These are phyloP conservation scores for Mylabris phalerata DNA, from an alignment of 1,140 invertebrate genomes.

Conservation along the genomic window DNA sequence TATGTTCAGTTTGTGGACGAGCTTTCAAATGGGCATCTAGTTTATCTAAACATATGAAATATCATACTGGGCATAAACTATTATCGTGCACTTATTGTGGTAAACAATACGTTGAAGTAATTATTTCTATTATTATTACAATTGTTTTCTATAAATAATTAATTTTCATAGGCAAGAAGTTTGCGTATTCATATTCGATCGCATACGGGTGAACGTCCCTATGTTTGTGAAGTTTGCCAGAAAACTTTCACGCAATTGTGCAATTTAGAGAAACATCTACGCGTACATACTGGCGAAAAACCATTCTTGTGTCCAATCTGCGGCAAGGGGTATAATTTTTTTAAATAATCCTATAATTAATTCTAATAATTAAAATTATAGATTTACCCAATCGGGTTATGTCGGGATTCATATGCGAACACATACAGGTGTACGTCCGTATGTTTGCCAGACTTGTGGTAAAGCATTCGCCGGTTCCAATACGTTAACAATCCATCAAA, in stretches of 20 bases:
- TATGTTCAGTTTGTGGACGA: conserved; percentile 43
- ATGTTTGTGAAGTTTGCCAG: conserved; percentile 68
- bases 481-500: conserved; percentile 47
- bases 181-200: conserved; percentile 40
- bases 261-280: conserved; percentile 47
- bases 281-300: conserved; percentile 45
- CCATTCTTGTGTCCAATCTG: conserved; percentile 53
- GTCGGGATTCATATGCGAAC: conserved; percentile 47
- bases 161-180: conserved; percentile 34
- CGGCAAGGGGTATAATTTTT: conserved; percentile 37
- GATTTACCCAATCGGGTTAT: conserved; percentile 44
- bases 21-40: conserved; percentile 45
- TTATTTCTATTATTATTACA: not conserved
- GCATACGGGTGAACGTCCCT: conserved; percentile 43
- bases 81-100: conserved; percentile 40
- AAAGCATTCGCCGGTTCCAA: conserved; percentile 46
- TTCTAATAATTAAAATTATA: conserved; percentile 13
- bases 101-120: conserved; percentile 44
- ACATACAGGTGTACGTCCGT: conserved; percentile 45
- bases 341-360: not conserved
- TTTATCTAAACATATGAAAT: conserved; percentile 45
- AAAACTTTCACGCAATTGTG: conserved; percentile 59
- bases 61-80: conserved; percentile 44
- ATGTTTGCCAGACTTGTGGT: conserved; percentile 42
- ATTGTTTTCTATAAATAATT: conserved; percentile 7